phyloP scores from a whole-genome alignment of 2,888 invertebrate genomes.

The Drosophila merina region DNA sequence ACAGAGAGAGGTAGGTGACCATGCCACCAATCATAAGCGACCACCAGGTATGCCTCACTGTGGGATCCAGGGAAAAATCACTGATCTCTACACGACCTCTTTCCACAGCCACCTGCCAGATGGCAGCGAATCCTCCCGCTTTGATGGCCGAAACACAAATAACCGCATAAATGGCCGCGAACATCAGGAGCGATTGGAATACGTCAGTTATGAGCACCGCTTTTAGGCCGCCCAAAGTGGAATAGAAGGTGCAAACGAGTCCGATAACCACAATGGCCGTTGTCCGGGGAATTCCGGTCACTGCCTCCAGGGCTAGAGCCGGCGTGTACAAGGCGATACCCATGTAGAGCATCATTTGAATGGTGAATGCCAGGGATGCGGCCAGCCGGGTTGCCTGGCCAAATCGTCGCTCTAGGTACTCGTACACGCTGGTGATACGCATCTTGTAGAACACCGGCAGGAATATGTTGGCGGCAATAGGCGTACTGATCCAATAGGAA shows the following conservation, averaged over 20 bases:
- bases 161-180: slow-evolving; percentile 91
- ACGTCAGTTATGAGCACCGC: slow-evolving; percentile 95
- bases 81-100: slow-evolving; percentile 88
- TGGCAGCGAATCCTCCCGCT: slow-evolving; percentile 88
- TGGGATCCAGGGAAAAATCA: slow-evolving; percentile 91
- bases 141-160: slow-evolving; percentile 89
- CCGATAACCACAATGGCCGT: slow-evolving; percentile 89
- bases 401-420: slow-evolving; percentile 96
- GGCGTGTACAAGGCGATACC: slow-evolving; percentile 98
- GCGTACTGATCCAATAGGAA: slow-evolving; percentile 90
- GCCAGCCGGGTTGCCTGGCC: slow-evolving; percentile 89
- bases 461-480: slow-evolving; percentile 90
- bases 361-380: slow-evolving; percentile 92
- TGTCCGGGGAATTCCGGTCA: slow-evolving; percentile 90
- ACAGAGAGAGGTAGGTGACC: slow-evolving; percentile 91
- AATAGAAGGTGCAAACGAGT: slow-evolving; percentile 93
- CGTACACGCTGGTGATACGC: slow-evolving; percentile 93
- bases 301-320: slow-evolving; percentile 93
- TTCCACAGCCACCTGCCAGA: slow-evolving; percentile 89
- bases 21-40: slow-evolving; percentile 91
- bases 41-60: slow-evolving; percentile 93
- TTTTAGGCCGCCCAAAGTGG: slow-evolving; percentile 95
- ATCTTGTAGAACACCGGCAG: slow-evolving; percentile 94
- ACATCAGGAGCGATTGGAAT: slow-evolving; percentile 94
- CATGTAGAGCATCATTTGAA: slow-evolving; percentile 96